Percentiles rank a stretch among this genome's conserved stretches.
Conservation (phyloP, 2,888 invertebrate species). For the Eumerus sabulonum region DNA sequence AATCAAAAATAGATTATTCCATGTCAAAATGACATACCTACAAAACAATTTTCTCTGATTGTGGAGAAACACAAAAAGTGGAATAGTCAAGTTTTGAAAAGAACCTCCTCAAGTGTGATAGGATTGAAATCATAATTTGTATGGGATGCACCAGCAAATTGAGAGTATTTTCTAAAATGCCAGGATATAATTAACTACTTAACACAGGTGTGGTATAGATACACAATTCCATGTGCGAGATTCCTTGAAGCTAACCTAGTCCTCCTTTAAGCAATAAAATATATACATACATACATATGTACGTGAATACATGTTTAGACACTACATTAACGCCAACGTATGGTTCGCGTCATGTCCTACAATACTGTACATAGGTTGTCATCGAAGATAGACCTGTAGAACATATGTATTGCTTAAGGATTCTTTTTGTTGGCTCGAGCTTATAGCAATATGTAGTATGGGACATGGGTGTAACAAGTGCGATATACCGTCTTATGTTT, state of each 20-base stretch:
- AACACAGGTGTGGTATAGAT: not conserved
- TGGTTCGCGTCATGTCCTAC: conserved; percentile 3
- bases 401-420: conserved; percentile 11
- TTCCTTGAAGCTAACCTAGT: no score
- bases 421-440: conserved; percentile 20
- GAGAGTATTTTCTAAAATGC: not conserved
- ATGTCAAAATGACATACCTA: no score
- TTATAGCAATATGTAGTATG: conserved; percentile 1
- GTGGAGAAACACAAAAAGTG: no score
- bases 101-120: no score
- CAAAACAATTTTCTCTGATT: no score
- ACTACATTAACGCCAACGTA: not conserved
- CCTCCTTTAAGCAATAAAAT: no score
- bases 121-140: conserved; percentile 28
- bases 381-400: conserved; percentile 43
- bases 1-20: no score
- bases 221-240: not conserved
- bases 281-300: no score
- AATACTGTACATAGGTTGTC: conserved; percentile 30
- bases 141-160: conserved; percentile 4
- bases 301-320: not conserved
- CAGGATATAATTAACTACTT: conserved; percentile 42
- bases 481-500: conserved; percentile 31
- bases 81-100: no score
- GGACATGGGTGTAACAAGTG: conserved; percentile 1